Percentiles rank a stretch among this genome's conserved stretches.
Conservation (phyloP, 2,797 vertebrate species). For the Bradypus variegatus region DNA sequence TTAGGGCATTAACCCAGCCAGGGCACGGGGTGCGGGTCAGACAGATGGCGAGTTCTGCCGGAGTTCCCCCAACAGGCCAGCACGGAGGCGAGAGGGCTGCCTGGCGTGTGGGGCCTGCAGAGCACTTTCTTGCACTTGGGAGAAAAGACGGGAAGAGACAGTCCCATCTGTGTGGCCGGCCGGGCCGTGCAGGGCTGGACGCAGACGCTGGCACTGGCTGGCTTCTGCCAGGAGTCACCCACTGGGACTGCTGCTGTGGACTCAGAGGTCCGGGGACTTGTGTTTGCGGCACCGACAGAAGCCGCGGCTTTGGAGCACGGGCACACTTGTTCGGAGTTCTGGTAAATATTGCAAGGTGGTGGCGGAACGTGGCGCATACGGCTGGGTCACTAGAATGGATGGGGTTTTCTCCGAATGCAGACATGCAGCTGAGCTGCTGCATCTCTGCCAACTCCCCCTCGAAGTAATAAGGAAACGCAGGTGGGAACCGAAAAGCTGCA, state of each 20-base stretch:
- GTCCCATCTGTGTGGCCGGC: background rate
- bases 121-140: background rate
- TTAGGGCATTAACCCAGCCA: background rate
- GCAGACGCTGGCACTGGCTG: background rate
- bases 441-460: background rate
- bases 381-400: background rate
- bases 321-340: background rate
- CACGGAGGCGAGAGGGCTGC: background rate
- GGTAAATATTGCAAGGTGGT: background rate
- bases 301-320: background rate
- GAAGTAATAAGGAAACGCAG: background rate
- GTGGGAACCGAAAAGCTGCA: background rate
- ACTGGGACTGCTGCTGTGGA: background rate
- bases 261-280: too few species aligned
- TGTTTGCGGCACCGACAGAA: too few species aligned
- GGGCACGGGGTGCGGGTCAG: background rate
- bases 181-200: accelerated
- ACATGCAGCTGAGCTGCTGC: background rate
- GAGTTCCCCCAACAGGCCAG: background rate
- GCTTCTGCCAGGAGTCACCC: background rate
- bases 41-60: background rate
- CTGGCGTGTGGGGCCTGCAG: too few species aligned
- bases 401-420: background rate
- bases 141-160: background rate
- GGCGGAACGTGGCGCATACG: background rate